Evolutionary conservation across 1,140 invertebrate genomes (phyloP).

Genomic region (Drosophila santomea): DNA sequence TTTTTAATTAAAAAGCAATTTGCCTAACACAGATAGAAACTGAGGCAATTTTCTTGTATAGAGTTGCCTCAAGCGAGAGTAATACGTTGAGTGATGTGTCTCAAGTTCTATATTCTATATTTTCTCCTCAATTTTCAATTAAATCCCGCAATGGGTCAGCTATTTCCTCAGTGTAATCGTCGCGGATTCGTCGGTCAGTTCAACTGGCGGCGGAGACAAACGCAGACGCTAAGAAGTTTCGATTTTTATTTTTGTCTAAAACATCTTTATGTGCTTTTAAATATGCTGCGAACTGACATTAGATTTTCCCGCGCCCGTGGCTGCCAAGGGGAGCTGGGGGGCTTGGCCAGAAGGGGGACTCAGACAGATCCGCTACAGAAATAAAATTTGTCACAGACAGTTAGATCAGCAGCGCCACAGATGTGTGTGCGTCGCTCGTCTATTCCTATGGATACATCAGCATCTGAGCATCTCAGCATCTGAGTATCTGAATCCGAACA

Average conservation of each 20-base stretch:
- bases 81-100: neutral
- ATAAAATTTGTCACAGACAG: conserved; percentile 82
- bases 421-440: conserved; percentile 26
- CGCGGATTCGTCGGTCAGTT: conserved; percentile 43
- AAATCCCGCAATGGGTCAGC: too few relatives aligned
- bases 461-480: conserved; percentile 33
- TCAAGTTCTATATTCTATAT: too few relatives aligned
- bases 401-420: conserved; percentile 66
- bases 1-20: too few relatives aligned
- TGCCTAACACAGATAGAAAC: too few relatives aligned
- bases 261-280: conserved; percentile 83
- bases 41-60: too few relatives aligned
- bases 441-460: conserved; percentile 42
- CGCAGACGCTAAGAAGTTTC: conserved; percentile 37
- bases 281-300: conserved; percentile 82
- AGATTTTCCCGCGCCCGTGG: conserved; percentile 48
- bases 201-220: conserved; percentile 25
- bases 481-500: conserved; percentile 53
- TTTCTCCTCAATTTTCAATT: too few relatives aligned
- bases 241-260: conserved; percentile 78
- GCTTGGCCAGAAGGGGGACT: conserved; percentile 29
- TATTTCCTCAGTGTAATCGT: conserved; percentile 32
- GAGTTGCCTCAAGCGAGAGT: too few relatives aligned
- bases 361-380: conserved; percentile 77
- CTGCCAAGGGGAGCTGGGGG: neutral